Evolutionary conservation across 2,113 vertebrate species (phyloP).

Genomic region (Peromyscus maniculatus): DNA sequence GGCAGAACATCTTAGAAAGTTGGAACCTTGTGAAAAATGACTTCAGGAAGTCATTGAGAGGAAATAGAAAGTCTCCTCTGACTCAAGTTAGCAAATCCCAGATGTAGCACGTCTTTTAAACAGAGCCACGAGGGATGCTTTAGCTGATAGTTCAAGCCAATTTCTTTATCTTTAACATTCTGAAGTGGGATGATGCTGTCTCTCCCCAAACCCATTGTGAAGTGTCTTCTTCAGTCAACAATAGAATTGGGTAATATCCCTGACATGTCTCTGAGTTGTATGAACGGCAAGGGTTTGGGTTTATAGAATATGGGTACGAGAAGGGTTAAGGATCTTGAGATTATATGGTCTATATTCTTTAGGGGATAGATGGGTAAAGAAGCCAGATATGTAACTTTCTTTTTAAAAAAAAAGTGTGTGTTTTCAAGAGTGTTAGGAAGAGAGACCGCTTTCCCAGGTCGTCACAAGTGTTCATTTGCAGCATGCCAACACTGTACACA

Average conservation of each 20-base stretch:
- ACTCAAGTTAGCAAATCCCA: constrained; percentile 73
- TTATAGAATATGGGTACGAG: neutral
- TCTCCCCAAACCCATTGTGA: constrained; percentile 15
- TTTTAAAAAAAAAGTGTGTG: neutral
- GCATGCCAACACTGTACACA: neutral
- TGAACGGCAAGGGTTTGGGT: neutral
- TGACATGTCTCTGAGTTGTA: neutral
- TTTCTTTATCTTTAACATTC: constrained; percentile 41
- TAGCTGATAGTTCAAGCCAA: constrained; percentile 11
- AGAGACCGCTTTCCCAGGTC: neutral
- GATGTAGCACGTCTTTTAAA: constrained; percentile 68
- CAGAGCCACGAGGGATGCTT: constrained; percentile 51
- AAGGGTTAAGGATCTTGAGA: neutral
- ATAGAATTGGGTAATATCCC: neutral
- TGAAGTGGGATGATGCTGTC: neutral
- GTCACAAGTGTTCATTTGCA: neutral
- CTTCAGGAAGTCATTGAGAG: constrained; percentile 78
- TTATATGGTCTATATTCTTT: neutral
- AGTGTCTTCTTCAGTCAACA: constrained; percentile 29
- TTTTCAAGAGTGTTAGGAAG: neutral
- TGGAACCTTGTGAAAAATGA: constrained; percentile 76
- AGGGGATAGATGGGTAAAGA: neutral
- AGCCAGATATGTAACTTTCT: neutral
- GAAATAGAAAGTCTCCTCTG: constrained; percentile 79
- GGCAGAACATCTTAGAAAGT: constrained; percentile 77